These are phyloP conservation scores for Masnerella sp. DNA, from an alignment of 2,888 invertebrate species.

Conservation along the genomic window DNA sequence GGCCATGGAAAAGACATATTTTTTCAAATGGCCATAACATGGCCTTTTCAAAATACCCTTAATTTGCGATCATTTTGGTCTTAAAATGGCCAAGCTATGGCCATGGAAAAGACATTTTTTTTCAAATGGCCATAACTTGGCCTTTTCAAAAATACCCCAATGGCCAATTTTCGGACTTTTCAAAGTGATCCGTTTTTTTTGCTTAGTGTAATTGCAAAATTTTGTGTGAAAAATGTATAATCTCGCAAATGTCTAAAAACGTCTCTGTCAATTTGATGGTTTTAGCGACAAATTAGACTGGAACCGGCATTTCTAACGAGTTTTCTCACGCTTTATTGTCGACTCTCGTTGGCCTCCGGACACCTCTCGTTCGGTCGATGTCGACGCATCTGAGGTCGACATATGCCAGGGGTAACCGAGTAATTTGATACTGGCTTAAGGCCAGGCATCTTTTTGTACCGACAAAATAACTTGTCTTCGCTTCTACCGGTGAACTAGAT, in stretches of 20 bases:
- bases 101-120: no score
- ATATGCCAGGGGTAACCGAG: slow-evolving; percentile 58
- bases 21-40: no score
- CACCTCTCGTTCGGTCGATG: slow-evolving; percentile 29
- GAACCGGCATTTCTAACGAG: slow-evolving; percentile 32
- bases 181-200: no score
- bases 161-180: background rate
- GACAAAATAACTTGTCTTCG: slow-evolving; percentile 63
- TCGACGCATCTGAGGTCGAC: slow-evolving; percentile 46
- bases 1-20: no score
- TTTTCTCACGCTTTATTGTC: slow-evolving; percentile 48
- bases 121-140: no score
- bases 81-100: no score
- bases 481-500: slow-evolving; percentile 26
- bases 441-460: slow-evolving; percentile 61
- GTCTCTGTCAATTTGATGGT: slow-evolving; percentile 22
- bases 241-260: slow-evolving; percentile 18
- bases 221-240: background rate
- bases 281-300: slow-evolving; percentile 15
- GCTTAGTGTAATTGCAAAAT: no score
- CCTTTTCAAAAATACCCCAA: no score
- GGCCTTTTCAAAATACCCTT: no score
- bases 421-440: slow-evolving; percentile 69
- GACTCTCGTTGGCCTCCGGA: slow-evolving; percentile 32
- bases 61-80: no score